These are phyloP conservation scores for Lasaia peninsularis DNA, from an alignment of 1,140 invertebrate species.

Conservation along the genomic window DNA sequence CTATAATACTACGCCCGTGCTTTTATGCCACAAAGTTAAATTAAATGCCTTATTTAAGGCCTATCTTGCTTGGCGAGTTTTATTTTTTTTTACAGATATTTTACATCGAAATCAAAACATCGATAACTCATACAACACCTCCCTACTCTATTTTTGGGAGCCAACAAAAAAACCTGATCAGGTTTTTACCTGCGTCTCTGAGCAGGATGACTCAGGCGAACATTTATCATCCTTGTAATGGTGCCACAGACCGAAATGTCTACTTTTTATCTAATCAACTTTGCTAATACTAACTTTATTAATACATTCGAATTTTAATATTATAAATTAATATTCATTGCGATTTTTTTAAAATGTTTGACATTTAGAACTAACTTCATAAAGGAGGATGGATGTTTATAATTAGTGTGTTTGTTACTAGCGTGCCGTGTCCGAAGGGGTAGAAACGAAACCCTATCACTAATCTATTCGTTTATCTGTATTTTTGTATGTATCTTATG, in stretches of 20 bases:
- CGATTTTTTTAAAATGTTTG: too few species aligned
- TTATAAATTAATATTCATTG: neutral
- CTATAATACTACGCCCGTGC: too few species aligned
- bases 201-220: constrained; percentile 24
- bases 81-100: neutral
- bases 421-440: too few species aligned
- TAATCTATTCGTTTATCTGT: too few species aligned
- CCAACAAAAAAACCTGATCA: constrained; percentile 17
- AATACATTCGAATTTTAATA: neutral
- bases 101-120: neutral
- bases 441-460: too few species aligned
- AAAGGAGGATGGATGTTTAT: too few species aligned
- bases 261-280: constrained; percentile 8
- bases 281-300: constrained; percentile 6
- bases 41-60: neutral
- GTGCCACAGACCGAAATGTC: constrained; percentile 8
- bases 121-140: neutral
- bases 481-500: too few species aligned
- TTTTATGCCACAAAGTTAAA: neutral
- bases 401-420: too few species aligned
- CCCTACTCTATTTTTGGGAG: neutral
- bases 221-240: constrained; percentile 27
- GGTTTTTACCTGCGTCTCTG: constrained; percentile 24
- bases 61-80: too few species aligned
- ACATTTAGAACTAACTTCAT: too few species aligned